A percentile compares a stretch with the other conserved stretches of the same genome.
phyloP scores from a whole-genome alignment of 2,797 vertebrate species.

The Gouania willdenowi region DNA sequence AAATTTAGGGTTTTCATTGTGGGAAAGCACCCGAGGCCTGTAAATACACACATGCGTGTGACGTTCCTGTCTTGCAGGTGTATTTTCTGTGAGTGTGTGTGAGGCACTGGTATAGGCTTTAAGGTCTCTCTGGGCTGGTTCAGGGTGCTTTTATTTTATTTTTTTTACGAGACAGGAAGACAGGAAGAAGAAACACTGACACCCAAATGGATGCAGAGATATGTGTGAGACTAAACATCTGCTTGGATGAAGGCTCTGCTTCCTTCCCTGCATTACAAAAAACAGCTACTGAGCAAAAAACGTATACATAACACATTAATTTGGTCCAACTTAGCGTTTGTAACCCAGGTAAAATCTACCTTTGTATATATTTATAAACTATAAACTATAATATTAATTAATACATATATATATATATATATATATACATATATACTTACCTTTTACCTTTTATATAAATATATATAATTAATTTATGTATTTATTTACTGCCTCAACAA shows the following conservation, averaged over 20 bases:
- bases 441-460: too few species aligned
- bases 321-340: slow-evolving; percentile 27
- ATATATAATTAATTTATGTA: too few species aligned
- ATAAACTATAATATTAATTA: too few species aligned
- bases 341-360: slow-evolving; percentile 12
- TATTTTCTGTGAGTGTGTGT: neutral
- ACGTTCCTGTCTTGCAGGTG: slow-evolving; percentile 8
- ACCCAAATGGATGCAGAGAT: slow-evolving; percentile 19
- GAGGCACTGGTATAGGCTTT: slow-evolving; percentile 18
- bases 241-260: slow-evolving; percentile 21
- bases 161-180: slow-evolving; percentile 29
- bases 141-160: slow-evolving; percentile 34
- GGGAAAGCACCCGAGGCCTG: slow-evolving; percentile 58
- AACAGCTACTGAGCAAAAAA: slow-evolving; percentile 19
- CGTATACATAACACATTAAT: slow-evolving; percentile 55
- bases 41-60: slow-evolving; percentile 44
- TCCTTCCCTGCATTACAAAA: slow-evolving; percentile 32
- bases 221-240: slow-evolving; percentile 52
- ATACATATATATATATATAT: too few species aligned
- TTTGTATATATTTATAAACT: too few species aligned
- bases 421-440: too few species aligned
- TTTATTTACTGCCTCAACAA: too few species aligned
- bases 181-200: slow-evolving; percentile 23
- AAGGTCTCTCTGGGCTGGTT: slow-evolving; percentile 25
- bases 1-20: slow-evolving; percentile 21